A percentile compares a stretch with the other conserved stretches of the same genome.
Conservation (phyloP, 2,113 vertebrate genomes). For the Odobenus rosmarus region DNA sequence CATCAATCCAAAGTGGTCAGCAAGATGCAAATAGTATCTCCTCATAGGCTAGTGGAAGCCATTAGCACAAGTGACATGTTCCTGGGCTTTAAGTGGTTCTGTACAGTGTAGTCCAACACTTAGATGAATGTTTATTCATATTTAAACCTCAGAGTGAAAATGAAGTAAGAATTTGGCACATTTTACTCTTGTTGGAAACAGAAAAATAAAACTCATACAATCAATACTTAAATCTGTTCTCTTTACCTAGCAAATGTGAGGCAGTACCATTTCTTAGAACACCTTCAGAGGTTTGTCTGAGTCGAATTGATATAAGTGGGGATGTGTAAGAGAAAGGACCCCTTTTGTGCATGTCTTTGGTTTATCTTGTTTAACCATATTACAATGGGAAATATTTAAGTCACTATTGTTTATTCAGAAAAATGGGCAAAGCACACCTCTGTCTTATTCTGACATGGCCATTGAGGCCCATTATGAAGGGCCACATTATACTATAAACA, state of each 20-base stretch:
- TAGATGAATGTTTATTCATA: constrained; percentile 71
- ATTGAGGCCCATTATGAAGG: background rate
- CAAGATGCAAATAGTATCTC: constrained; percentile 57
- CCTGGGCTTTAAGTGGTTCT: constrained; percentile 56
- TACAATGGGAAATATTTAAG: background rate
- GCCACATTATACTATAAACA: background rate
- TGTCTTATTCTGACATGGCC: background rate
- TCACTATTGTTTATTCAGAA: background rate
- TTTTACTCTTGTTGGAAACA: constrained; percentile 61
- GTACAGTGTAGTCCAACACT: constrained; percentile 44
- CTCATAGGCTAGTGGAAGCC: constrained; percentile 47
- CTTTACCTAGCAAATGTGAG: constrained; percentile 69
- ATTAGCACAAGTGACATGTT: constrained; percentile 57
- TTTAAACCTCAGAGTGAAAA: constrained; percentile 70
- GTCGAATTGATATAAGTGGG: background rate
- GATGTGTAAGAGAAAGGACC: background rate
- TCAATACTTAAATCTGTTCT: constrained; percentile 50
- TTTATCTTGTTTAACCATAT: constrained; percentile 24
- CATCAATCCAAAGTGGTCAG: constrained; percentile 44
- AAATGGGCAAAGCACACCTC: background rate
- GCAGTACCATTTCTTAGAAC: constrained; percentile 38
- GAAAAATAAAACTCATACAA: constrained; percentile 67
- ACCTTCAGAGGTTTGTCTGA: constrained; percentile 46
- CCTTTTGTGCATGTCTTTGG: background rate
- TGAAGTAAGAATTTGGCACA: constrained; percentile 68